Evolutionary conservation across 2,113 vertebrate genomes (phyloP).

Genomic region (Cottus gobio): DNA sequence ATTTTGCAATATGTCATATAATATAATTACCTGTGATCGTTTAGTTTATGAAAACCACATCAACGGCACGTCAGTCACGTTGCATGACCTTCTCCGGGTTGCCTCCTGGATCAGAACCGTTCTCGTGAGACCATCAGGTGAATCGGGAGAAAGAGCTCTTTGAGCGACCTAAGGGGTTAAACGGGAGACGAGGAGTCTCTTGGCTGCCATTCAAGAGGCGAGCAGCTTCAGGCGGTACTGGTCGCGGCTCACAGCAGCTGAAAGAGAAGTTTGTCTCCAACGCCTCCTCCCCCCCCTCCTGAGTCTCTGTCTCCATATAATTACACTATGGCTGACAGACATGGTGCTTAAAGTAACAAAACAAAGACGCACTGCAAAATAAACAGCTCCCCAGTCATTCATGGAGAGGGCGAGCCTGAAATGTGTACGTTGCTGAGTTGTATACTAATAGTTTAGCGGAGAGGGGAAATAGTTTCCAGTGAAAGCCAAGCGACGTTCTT

Average conservation of each 20-base stretch:
- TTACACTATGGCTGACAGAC: conserved; percentile 86
- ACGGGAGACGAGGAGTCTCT: conserved; percentile 69
- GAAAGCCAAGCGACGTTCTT: conserved; percentile 22
- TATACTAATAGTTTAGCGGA: conserved; percentile 55
- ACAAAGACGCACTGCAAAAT: conserved; percentile 83
- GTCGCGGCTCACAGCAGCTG: conserved; percentile 81
- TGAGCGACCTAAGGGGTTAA: conserved; percentile 74
- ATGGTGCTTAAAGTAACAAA: conserved; percentile 86
- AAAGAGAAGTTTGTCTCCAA: conserved; percentile 80
- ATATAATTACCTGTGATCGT: not conserved
- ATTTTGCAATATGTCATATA: conserved; percentile 19
- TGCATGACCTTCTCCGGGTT: not conserved
- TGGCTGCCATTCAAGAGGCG: conserved; percentile 78
- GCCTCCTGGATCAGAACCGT: conserved; percentile 7
- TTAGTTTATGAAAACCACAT: not conserved
- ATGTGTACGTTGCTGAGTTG: conserved; percentile 58
- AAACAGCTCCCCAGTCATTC: conserved; percentile 77
- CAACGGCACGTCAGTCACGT: not conserved
- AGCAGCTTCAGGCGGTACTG: conserved; percentile 77
- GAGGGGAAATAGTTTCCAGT: conserved; percentile 38
- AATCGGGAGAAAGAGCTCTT: conserved; percentile 40
- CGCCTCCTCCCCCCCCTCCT: conserved; percentile 66
- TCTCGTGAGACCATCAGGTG: conserved; percentile 48
- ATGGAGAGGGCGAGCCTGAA: conserved; percentile 39
- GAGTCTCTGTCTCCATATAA: conserved; percentile 85